phyloP scores from a whole-genome alignment of 1,140 invertebrate genomes.

The Diorhabda carinulata region DNA sequence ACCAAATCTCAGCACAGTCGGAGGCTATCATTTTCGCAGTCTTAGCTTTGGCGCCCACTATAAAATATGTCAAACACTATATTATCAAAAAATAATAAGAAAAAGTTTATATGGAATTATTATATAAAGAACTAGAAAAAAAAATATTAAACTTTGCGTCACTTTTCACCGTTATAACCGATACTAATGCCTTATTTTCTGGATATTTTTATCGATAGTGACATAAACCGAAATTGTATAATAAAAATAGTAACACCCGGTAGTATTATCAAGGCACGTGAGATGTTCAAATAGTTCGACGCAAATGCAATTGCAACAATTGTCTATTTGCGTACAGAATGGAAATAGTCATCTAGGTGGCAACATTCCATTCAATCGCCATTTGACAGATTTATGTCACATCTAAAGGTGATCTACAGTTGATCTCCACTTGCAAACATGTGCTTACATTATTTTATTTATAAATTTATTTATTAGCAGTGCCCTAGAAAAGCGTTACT shows the following conservation, averaged over 20 bases:
- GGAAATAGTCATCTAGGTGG: conserved; percentile 15
- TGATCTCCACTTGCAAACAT: neutral
- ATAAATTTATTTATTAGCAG: neutral
- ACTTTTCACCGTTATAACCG: no score
- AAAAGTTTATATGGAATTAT: no score
- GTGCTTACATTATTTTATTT: conserved; percentile 2
- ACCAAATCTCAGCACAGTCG: no score
- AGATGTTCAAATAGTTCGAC: conserved; percentile 15
- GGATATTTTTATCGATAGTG: no score
- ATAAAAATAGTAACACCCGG: conserved; percentile 11
- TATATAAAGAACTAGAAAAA: no score
- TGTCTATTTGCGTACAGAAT: conserved; percentile 26
- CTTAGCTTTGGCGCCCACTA: no score
- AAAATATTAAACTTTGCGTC: no score
- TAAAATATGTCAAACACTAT: no score
- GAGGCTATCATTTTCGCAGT: no score
- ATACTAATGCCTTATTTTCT: no score
- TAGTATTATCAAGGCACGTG: neutral
- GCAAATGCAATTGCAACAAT: conserved; percentile 18
- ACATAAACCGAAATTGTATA: neutral
- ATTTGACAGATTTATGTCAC: conserved; percentile 23
- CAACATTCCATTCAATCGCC: conserved; percentile 11
- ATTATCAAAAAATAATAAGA: no score
- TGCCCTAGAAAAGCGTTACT: neutral
- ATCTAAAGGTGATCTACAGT: conserved; percentile 18